phyloP scores from a whole-genome alignment of 2,113 vertebrate genomes.

The Chloropsis cyanopogon region DNA sequence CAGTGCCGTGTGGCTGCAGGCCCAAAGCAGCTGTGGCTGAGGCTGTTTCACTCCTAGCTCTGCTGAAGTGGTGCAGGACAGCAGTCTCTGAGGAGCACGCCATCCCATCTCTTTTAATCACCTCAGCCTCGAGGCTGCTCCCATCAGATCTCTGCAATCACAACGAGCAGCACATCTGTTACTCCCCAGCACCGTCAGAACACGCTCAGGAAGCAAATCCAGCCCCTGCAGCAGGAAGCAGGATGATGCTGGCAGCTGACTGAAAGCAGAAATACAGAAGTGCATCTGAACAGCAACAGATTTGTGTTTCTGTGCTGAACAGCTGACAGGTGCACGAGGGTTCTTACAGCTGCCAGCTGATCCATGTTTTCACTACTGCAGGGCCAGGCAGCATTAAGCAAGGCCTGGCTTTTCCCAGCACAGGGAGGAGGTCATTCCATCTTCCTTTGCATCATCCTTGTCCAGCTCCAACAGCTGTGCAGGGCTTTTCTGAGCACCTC shows the following conservation, averaged over 20 bases:
- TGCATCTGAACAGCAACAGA: background rate
- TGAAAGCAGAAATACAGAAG: background rate
- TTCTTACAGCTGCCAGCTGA: background rate
- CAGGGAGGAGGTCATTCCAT: background rate
- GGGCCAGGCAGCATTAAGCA: background rate
- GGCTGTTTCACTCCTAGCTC: background rate
- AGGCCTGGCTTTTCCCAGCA: background rate
- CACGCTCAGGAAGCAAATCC: background rate
- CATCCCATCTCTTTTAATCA: background rate
- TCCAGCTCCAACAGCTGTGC: fast-evolving
- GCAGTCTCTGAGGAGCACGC: background rate
- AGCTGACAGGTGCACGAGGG: background rate
- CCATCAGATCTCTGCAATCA: background rate
- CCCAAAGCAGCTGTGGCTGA: background rate
- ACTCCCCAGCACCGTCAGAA: background rate
- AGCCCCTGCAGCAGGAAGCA: background rate
- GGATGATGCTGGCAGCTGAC: background rate
- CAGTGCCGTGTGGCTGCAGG: background rate
- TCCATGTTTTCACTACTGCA: background rate
- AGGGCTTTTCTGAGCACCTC: background rate
- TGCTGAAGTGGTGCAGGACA: background rate
- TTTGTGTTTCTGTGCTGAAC: background rate
- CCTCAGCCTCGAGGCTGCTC: background rate
- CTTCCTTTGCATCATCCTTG: too few relatives aligned
- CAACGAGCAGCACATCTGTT: background rate